phyloP scores from a whole-genome alignment of 2,888 invertebrate genomes.

The Argyresthia albistria region DNA sequence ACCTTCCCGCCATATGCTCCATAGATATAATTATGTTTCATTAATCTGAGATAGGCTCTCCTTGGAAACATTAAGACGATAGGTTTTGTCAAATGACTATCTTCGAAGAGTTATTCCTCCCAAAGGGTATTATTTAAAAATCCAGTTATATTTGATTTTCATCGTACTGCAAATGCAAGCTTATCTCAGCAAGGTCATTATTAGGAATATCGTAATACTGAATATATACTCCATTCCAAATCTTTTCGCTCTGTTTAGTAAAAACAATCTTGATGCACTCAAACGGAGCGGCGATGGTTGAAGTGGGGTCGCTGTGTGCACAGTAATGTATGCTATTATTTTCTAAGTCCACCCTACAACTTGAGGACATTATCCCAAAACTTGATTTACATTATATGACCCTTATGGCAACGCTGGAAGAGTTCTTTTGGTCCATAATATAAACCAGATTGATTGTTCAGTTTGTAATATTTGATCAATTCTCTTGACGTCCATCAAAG shows the following conservation, averaged over 20 bases:
- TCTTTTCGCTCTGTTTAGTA: conserved; percentile 51
- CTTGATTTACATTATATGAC: neutral
- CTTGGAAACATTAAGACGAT: too few species aligned
- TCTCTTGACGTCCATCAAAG: conserved; percentile 43
- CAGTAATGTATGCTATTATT: conserved; percentile 67
- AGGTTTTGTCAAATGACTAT: too few species aligned
- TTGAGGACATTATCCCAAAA: neutral
- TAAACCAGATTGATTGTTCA: neutral
- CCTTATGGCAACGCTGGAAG: too few species aligned
- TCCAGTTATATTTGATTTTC: too few species aligned
- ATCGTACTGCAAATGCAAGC: too few species aligned
- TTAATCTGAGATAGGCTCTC: too few species aligned
- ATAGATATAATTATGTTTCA: too few species aligned
- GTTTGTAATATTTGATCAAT: conserved; percentile 58
- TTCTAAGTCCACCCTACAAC: conserved; percentile 53
- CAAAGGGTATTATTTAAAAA: too few species aligned
- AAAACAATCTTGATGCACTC: conserved; percentile 57
- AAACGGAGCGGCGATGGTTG: conserved; percentile 50
- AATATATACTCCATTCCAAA: conserved; percentile 10
- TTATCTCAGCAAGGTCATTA: too few species aligned
- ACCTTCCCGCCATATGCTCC: too few species aligned
- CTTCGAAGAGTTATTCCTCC: too few species aligned
- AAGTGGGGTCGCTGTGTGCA: conserved; percentile 55
- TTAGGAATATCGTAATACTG: too few species aligned
- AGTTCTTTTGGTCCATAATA: neutral